A percentile compares a stretch with the other conserved stretches of the same genome.
These are phyloP conservation scores for Balanococcus diminutus DNA, from an alignment of 2,888 invertebrate species.

Conservation along the genomic window DNA sequence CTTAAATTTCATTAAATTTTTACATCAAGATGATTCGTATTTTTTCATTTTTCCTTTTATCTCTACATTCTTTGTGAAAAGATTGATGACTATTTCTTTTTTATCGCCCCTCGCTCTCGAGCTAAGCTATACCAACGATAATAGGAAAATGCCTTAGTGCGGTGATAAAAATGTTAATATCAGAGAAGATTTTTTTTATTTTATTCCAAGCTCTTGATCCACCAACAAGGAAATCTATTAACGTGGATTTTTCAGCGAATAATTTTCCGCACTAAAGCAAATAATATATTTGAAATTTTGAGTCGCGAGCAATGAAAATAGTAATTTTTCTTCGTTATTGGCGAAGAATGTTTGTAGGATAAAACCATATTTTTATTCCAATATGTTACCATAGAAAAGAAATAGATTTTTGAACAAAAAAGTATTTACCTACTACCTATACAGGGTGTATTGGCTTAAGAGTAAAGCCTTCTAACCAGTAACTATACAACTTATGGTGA, in stretches of 20 bases:
- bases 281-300: not conserved
- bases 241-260: not conserved
- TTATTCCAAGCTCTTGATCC: not conserved
- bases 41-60: not conserved
- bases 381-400: no score
- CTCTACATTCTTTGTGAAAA: not conserved
- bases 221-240: not conserved
- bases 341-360: not conserved
- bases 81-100: slow-evolving; percentile 16
- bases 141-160: not conserved
- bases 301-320: not conserved
- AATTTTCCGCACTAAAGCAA: not conserved
- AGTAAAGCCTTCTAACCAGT: no score
- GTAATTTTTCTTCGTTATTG: not conserved
- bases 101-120: not conserved
- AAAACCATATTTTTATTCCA: no score
- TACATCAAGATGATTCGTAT: slow-evolving; percentile 1
- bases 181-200: not conserved
- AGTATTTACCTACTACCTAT: no score
- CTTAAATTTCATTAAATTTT: slow-evolving; percentile 34
- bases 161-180: not conserved
- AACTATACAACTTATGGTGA: no score
- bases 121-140: not conserved
- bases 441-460: no score
- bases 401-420: no score